Base-by-base conservation (phyloP, 2,888 invertebrate species). In the Dicyrtomina minuta region DNA sequence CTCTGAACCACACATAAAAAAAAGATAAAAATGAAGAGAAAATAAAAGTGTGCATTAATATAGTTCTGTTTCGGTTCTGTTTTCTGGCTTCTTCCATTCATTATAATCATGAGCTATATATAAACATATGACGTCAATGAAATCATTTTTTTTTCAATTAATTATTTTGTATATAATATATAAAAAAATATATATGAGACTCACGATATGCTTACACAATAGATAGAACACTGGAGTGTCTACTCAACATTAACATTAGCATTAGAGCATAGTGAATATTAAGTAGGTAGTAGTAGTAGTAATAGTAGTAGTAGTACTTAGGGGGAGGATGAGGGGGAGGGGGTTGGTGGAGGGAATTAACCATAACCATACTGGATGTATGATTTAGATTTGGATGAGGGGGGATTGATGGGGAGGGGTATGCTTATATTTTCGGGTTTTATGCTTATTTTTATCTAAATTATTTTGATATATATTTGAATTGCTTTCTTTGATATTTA, bases 111-210 rank as follows among this genome's bases (percentile, higher is more conserved):
- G 33, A 33, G 33, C 33, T 33, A 33, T n/a, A n/a, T n/a, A n/a
- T n/a, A n/a, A n/a, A n/a, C n/a, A n/a, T n/a, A n/a, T n/a, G n/a
- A n/a, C n/a, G n/a, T n/a, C n/a, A n/a, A n/a, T n/a, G n/a, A n/a
- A n/a, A n/a, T 33, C 33, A 33, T 5, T 33, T 33, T 33, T 33
- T 33, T 33, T 33, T n/a, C n/a, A 8, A 41, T 27, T 41, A 41
- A 27, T 46, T 17, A 13, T 41, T 22, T 55, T 26, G 53, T 27
- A 53, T 22, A 22, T 24, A 53, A 22, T 53, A 22, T 24, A 59
- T 60, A 60, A 44, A 39, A 64, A 64, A 51, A 51, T 51, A 64
- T 39, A 53, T 41, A 65, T 65, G 65, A 65, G 65, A 65, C 65
- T 65, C 65, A 55, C 65, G 55, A 55, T 26, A 41, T 39, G 12